Evolutionary conservation across 2,113 vertebrate species (phyloP), one percentile per base, ranked within the genome.

Genomic region (Chionomys nivalis): DNA sequence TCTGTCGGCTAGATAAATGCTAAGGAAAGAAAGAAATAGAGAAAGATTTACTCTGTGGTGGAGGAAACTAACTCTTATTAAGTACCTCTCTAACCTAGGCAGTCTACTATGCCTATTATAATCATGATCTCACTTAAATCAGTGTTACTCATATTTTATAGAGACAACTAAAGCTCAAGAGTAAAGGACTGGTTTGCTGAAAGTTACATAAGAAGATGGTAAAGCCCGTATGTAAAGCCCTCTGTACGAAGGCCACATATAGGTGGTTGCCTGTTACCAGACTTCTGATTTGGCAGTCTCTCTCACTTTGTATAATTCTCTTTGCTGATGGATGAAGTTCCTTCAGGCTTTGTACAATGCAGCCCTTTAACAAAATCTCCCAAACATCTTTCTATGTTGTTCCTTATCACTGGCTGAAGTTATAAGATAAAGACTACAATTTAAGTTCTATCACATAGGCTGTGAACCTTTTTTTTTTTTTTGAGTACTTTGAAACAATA

Each of bases 1-100:
- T 99, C 98, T 99, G 99, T 97, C 99, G 99, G 98, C 99, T 99
- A 97, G 99, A 99, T 96, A 99, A 98, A 98, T 99, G 99, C 99
- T 99, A 98, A 87, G 96, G 97, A 98, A 92, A 97, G 44, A 97
- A 95, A 97, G 95, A 97, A 91, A 95, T 28, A 42, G 1, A 65
- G 4, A 97, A 79, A 95, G 97, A 97, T 44, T 98, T 23, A 94
- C 90, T 98, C 81, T 98, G 33, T 47, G 12, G 93, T 58, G 92
- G 88, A 96, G 66, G 14, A 95, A 87, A 95, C 23, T 66, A 75
- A 92, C n/a, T 75, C 81, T 91, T 66, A 90, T 23, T 70, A 90
- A 83, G 94, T 55, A 96, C 36, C 91, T 95, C 39, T 65, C 47
- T 72, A 58, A 47, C 52, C 13, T 61, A 89, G 33, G 31, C 26